These are phyloP conservation scores for Agriopis leucophaearia DNA, from an alignment of 2,888 invertebrate species.

Conservation along the genomic window DNA sequence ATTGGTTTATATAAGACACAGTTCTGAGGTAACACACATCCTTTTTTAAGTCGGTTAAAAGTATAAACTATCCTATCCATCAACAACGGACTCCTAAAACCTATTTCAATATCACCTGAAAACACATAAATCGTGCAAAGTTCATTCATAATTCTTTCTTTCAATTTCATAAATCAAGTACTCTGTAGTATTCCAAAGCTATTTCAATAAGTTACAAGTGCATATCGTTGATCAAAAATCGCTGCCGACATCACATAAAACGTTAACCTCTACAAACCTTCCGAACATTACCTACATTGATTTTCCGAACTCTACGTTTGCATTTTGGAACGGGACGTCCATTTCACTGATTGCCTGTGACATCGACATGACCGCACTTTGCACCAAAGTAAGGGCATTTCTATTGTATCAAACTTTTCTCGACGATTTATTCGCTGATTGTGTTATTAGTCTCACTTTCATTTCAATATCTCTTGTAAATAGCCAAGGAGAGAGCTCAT, in stretches of 20 bases:
- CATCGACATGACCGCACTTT: constrained; percentile 33
- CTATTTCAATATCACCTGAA: constrained; percentile 1
- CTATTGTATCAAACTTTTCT: constrained; percentile 56
- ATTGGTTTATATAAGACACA: too few relatives aligned
- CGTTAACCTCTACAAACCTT: neutral
- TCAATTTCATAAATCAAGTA: constrained; percentile 14
- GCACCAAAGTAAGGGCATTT: constrained; percentile 56
- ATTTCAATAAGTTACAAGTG: constrained; percentile 18
- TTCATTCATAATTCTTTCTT: neutral
- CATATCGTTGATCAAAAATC: constrained; percentile 23
- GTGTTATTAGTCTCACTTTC: constrained; percentile 82
- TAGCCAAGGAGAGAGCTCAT: constrained; percentile 45
- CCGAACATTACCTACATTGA: neutral
- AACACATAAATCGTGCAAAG: constrained; percentile 3
- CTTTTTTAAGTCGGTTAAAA: neutral
- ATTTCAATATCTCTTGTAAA: constrained; percentile 66
- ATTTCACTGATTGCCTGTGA: constrained; percentile 40
- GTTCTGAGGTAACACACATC: too few relatives aligned
- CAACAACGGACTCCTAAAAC: neutral
- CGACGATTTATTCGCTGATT: constrained; percentile 55
- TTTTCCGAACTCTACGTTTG: neutral
- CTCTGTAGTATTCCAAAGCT: neutral
- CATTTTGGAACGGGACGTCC: constrained; percentile 21
- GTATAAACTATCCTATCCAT: too few relatives aligned
- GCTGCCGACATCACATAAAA: constrained; percentile 5